phyloP scores from a whole-genome alignment of 2,797 vertebrate genomes.

The Bufotes viridis region DNA sequence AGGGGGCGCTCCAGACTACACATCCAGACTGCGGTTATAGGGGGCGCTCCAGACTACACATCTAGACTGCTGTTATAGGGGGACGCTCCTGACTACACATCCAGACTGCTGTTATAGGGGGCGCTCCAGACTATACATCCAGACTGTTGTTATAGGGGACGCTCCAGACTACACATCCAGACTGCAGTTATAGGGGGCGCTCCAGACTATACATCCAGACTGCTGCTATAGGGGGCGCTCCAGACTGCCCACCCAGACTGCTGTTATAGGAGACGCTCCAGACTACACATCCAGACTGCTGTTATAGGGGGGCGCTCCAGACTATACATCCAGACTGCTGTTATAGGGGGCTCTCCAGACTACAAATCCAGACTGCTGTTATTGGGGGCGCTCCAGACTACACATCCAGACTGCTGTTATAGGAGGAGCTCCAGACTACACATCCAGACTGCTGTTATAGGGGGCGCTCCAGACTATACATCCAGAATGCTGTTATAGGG shows the following conservation, averaged over 20 bases:
- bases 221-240: neutral
- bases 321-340: neutral
- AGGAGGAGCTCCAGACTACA: too few species aligned
- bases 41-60: neutral
- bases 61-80: neutral
- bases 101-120: constrained; percentile 5
- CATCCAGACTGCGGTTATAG: neutral
- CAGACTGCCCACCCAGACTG: neutral
- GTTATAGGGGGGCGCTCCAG: neutral
- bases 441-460: too few species aligned
- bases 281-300: neutral
- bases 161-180: neutral
- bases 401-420: too few species aligned
- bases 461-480: too few species aligned
- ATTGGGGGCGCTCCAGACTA: too few species aligned
- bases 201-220: neutral
- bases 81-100: neutral
- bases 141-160: neutral
- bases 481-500: too few species aligned
- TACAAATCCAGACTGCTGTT: neutral
- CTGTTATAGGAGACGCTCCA: neutral
- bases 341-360: neutral
- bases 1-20: too few species aligned
- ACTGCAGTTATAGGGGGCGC: neutral
- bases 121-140: neutral